These are phyloP conservation scores for Ormyrus pomaceus DNA, from an alignment of 2,888 invertebrate species.

Conservation along the genomic window DNA sequence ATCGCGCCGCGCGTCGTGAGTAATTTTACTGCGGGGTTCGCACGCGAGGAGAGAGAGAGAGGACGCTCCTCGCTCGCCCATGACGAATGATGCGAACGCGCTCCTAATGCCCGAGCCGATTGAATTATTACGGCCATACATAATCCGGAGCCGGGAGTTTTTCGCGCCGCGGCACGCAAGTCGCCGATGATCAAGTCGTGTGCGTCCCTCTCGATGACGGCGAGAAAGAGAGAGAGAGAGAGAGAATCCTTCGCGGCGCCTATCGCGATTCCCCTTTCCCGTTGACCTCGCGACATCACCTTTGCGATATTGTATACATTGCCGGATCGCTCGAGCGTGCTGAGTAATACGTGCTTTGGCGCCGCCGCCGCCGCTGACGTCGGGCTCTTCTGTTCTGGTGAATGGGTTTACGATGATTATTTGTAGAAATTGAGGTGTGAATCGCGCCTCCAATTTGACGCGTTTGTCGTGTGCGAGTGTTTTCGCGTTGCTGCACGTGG, in stretches of 20 bases:
- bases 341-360: neutral
- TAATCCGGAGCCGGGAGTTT: conserved; percentile 37
- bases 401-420: neutral
- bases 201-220: conserved; percentile 5
- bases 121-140: conserved; percentile 56
- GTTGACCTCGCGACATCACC: conserved; percentile 41
- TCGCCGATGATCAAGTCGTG: conserved; percentile 41
- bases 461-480: too few species aligned
- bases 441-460: too few species aligned
- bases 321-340: neutral
- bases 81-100: conserved; percentile 52
- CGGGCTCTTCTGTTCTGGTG: neutral
- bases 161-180: neutral
- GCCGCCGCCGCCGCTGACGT: neutral
- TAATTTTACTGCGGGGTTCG: conserved; percentile 43
- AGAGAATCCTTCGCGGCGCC: neutral
- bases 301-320: neutral
- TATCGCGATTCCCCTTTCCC: conserved; percentile 47
- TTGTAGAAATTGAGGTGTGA: neutral
- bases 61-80: conserved; percentile 16
- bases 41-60: conserved; percentile 21
- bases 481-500: too few species aligned
- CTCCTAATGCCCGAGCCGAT: conserved; percentile 45
- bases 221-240: neutral
- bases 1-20: conserved; percentile 9